These are phyloP conservation scores for Scylla paramamosain DNA, from an alignment of 1,140 invertebrate species.

Conservation along the genomic window DNA sequence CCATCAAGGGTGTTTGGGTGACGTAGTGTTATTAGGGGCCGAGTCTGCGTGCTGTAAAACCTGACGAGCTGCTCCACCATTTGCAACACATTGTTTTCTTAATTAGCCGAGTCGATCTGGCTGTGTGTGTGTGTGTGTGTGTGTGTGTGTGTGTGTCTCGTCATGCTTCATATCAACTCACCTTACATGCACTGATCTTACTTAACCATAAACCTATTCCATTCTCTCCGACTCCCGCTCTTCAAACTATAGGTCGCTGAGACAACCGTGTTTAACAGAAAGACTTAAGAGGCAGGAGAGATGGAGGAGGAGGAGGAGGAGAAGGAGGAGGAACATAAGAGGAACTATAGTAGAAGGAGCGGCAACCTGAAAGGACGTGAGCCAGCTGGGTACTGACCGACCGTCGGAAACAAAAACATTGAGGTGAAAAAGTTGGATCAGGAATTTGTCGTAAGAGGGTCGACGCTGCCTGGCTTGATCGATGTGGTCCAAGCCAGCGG, in stretches of 20 bases:
- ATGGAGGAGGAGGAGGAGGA: background rate
- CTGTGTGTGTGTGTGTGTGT: background rate
- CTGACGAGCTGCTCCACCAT: constrained; percentile 45
- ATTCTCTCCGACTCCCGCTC: no score
- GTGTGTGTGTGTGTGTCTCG: constrained; percentile 7
- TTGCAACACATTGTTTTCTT: constrained; percentile 68
- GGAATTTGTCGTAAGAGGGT: constrained; percentile 12
- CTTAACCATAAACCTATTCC: background rate
- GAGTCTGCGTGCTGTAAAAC: constrained; percentile 61
- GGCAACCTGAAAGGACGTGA: background rate
- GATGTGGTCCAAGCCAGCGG: background rate
- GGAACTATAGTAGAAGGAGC: background rate
- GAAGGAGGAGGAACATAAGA: background rate
- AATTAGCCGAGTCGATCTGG: constrained; percentile 51
- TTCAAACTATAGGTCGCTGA: no score
- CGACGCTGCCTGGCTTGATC: background rate
- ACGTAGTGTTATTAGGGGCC: constrained; percentile 58
- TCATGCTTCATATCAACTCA: background rate
- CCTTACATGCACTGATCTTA: background rate
- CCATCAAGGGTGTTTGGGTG: constrained; percentile 53
- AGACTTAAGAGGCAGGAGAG: background rate
- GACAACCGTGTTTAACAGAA: background rate
- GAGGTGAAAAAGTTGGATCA: constrained; percentile 1
- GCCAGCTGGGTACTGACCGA: background rate
- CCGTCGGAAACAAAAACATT: constrained; percentile 20